phyloP scores from a whole-genome alignment of 2,797 vertebrate species.

The Parauchenoglanis punctatus region DNA sequence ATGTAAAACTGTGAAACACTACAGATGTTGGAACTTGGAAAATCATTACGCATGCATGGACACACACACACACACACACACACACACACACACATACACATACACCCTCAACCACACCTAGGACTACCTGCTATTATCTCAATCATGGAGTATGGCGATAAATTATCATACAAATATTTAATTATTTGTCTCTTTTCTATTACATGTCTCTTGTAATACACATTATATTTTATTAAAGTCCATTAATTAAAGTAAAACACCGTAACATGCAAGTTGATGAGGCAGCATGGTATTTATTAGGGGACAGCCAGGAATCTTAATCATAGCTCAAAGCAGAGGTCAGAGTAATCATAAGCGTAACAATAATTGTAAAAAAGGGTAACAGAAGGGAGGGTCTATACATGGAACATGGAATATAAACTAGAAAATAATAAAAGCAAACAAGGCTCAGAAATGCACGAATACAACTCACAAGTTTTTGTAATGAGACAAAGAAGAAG shows the following conservation, averaged over 20 bases:
- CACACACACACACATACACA: slow-evolving; percentile 27
- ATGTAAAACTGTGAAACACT: slow-evolving; percentile 56
- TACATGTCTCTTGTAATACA: neutral
- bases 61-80: slow-evolving; percentile 42
- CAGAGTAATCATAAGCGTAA: neutral
- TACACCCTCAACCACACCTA: slow-evolving; percentile 19
- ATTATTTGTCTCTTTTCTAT: neutral
- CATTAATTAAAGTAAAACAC: neutral
- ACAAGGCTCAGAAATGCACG: neutral
- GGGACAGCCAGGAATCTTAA: neutral
- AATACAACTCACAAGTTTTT: neutral
- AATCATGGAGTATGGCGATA: neutral
- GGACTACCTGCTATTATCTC: neutral
- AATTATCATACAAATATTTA: neutral
- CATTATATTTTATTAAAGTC: neutral
- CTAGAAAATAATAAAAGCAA: neutral
- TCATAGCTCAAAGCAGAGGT: neutral
- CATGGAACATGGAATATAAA: neutral
- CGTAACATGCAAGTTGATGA: neutral
- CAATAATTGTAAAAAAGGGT: neutral
- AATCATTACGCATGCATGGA: slow-evolving; percentile 37
- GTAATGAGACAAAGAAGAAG: neutral
- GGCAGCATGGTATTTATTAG: neutral
- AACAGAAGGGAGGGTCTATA: neutral
- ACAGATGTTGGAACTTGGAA: slow-evolving; percentile 45